phyloP scores from a whole-genome alignment of 2,113 vertebrate species.

The Sturnira hondurensis region DNA sequence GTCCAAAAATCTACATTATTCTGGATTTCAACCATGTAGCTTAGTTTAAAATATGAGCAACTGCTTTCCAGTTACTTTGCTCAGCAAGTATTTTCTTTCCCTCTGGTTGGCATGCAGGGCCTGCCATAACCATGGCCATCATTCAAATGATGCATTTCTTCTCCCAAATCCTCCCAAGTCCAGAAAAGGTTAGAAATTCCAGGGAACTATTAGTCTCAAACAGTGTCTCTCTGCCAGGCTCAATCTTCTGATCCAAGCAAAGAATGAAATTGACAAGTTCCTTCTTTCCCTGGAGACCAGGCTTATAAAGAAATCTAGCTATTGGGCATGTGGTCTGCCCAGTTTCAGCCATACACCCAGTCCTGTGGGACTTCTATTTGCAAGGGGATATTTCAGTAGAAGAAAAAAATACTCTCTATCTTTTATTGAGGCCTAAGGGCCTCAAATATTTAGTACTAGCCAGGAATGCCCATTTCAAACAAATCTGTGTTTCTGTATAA shows the following conservation, averaged over 20 bases:
- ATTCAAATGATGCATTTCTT: slow-evolving; percentile 59
- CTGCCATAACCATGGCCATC: slow-evolving; percentile 42
- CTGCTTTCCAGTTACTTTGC: slow-evolving; percentile 63
- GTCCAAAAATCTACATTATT: slow-evolving; percentile 66
- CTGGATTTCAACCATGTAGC: slow-evolving; percentile 61
- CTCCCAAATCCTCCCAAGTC: slow-evolving; percentile 29
- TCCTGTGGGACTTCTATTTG: slow-evolving; percentile 44
- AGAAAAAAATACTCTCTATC: slow-evolving; percentile 46
- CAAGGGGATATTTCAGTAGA: slow-evolving; percentile 48
- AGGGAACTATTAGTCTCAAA: slow-evolving; percentile 55
- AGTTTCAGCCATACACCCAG: slow-evolving; percentile 32
- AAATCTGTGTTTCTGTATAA: neutral
- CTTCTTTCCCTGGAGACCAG: slow-evolving; percentile 42
- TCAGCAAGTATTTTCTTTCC: slow-evolving; percentile 70
- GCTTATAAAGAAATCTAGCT: slow-evolving; percentile 57
- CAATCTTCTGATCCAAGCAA: slow-evolving; percentile 44
- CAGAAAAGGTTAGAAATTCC: slow-evolving; percentile 62
- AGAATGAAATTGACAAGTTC: slow-evolving; percentile 61
- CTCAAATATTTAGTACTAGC: slow-evolving; percentile 37
- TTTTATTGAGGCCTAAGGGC: neutral
- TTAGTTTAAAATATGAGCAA: slow-evolving; percentile 65
- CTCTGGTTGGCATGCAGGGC: slow-evolving; percentile 47
- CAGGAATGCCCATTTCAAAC: neutral
- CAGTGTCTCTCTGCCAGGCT: slow-evolving; percentile 45
- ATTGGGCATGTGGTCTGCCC: slow-evolving; percentile 46